Conservation (phyloP, 2,113 vertebrate genomes). For the Halcyon malimbica region DNA sequence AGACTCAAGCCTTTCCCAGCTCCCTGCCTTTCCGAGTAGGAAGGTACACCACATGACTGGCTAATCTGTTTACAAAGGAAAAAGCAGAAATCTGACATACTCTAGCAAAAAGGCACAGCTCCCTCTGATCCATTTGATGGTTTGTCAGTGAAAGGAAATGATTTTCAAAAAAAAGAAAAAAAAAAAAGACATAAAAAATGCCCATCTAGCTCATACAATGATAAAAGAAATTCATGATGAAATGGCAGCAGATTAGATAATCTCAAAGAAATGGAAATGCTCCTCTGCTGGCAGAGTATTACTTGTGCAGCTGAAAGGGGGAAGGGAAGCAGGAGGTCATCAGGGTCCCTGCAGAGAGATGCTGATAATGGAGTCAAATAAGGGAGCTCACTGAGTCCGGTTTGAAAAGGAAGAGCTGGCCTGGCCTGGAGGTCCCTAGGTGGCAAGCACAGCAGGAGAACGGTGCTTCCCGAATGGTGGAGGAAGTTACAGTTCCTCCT, state of each 20-base stretch:
- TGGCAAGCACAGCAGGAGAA: not conserved
- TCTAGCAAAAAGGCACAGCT: slow-evolving; percentile 57
- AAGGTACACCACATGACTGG: slow-evolving; percentile 49
- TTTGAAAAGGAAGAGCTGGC: not conserved
- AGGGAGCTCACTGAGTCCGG: slow-evolving; percentile 1
- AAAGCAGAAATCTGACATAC: slow-evolving; percentile 65
- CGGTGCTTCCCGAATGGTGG: not conserved
- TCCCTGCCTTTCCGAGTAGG: slow-evolving; percentile 49
- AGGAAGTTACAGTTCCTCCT: not conserved
- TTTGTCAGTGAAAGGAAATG: slow-evolving; percentile 68
- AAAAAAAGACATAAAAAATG: slow-evolving; percentile 42
- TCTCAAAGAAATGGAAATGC: slow-evolving; percentile 77
- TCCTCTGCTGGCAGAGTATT: slow-evolving; percentile 52
- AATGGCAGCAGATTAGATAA: slow-evolving; percentile 73
- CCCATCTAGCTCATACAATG: slow-evolving; percentile 52
- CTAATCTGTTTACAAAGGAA: slow-evolving; percentile 64
- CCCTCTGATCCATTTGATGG: slow-evolving; percentile 58
- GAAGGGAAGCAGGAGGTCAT: slow-evolving; percentile 27
- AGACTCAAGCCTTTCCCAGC: slow-evolving; percentile 52
- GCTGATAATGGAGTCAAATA: not conserved
- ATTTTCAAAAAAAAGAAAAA: slow-evolving; percentile 28
- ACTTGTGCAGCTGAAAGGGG: slow-evolving; percentile 46
- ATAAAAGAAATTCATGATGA: slow-evolving; percentile 63
- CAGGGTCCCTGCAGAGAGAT: slow-evolving; percentile 6
- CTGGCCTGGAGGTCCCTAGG: not conserved